Conservation (phyloP, 2,113 vertebrate species). For the Mustela nigripes region DNA sequence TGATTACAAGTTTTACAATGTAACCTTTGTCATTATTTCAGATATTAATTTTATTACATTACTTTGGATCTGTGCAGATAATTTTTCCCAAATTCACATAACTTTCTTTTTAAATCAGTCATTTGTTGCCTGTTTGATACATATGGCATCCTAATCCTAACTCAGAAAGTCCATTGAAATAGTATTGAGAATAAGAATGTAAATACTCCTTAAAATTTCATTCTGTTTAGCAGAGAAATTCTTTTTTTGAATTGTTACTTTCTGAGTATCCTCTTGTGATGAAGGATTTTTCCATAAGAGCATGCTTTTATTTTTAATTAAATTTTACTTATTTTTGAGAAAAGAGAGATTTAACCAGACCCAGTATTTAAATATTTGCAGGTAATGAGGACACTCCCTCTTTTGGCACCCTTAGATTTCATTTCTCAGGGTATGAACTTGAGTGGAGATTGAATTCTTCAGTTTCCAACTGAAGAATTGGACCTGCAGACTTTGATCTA, state of each 20-base stretch:
- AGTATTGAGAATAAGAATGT: neutral
- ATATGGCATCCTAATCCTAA: neutral
- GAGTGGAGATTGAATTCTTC: slow-evolving; percentile 11
- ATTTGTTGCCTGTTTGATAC: neutral
- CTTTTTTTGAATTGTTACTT: neutral
- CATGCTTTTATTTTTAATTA: neutral
- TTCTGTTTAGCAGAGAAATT: neutral
- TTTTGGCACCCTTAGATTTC: neutral
- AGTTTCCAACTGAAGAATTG: neutral
- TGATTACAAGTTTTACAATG: neutral
- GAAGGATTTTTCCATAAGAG: neutral
- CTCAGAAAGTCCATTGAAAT: neutral
- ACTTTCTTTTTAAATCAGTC: neutral
- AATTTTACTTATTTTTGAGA: neutral
- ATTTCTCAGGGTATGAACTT: neutral
- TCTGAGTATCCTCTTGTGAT: neutral
- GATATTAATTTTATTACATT: neutral
- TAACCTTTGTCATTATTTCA: neutral
- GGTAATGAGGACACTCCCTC: neutral
- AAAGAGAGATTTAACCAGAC: neutral
- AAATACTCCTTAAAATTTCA: neutral
- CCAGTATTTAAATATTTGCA: neutral
- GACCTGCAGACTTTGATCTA: neutral
- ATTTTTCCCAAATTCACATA: neutral
- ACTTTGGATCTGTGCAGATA: neutral